Evolutionary conservation across 2,113 vertebrate genomes (phyloP).

Genomic region (Pelecanus crispus): DNA sequence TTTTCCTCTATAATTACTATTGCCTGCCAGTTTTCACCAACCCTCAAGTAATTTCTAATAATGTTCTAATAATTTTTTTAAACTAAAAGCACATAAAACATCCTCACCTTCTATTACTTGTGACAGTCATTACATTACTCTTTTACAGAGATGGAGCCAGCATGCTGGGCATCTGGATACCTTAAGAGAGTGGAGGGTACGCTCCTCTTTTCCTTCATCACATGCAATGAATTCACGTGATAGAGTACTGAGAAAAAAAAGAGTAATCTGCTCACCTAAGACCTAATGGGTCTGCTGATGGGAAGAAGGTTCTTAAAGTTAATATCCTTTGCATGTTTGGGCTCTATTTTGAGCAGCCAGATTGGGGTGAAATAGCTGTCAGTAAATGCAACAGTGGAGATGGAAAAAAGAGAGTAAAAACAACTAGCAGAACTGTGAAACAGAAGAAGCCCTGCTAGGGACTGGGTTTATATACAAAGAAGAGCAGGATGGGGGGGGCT

Average conservation of each 20-base stretch:
- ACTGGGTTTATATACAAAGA: background rate
- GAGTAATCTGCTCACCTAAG: background rate
- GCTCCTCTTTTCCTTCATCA: background rate
- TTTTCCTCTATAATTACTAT: background rate
- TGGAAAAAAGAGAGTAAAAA: background rate
- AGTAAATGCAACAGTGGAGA: background rate
- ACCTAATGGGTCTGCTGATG: background rate
- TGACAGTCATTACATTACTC: background rate
- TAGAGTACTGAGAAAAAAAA: background rate
- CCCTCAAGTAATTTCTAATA: background rate
- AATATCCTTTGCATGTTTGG: background rate
- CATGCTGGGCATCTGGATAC: background rate
- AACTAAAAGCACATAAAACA: background rate
- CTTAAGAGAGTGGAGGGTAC: background rate
- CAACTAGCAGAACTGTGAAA: background rate
- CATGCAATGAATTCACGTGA: background rate
- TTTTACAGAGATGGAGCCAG: background rate
- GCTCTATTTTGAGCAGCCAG: background rate
- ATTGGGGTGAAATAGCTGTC: background rate
- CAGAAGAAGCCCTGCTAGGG: background rate
- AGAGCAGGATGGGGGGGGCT: background rate
- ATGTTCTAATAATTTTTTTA: background rate
- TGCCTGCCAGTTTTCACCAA: background rate
- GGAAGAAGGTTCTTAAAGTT: background rate
- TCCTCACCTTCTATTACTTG: background rate